Percentiles rank a stretch among this genome's conserved stretches.
These are phyloP conservation scores for Tenthredo distinguenda DNA, from an alignment of 2,888 invertebrate species.

Conservation along the genomic window DNA sequence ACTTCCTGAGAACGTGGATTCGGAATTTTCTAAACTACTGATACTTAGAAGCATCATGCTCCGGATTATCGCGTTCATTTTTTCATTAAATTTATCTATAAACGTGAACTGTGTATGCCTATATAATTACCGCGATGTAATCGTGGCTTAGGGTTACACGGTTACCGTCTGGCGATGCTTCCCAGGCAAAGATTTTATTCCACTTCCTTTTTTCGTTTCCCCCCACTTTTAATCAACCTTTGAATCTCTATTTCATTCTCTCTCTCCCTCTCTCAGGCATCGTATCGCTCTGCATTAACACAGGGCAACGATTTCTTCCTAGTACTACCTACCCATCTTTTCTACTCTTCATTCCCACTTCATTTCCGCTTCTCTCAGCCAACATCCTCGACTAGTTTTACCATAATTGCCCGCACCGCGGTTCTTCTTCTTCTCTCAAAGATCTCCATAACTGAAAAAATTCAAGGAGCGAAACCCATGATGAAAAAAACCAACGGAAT, in stretches of 20 bases:
- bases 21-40: background rate
- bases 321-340: background rate
- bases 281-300: conserved; percentile 1
- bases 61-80: background rate
- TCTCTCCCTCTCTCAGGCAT: background rate
- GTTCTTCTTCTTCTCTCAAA: background rate
- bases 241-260: conserved; percentile 26
- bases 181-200: conserved; percentile 39
- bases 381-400: background rate
- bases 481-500: background rate
- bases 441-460: background rate
- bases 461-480: too few relatives aligned
- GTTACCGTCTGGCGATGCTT: conserved; percentile 48
- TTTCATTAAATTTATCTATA: conserved; percentile 7
- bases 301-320: conserved; percentile 23
- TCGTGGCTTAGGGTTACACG: conserved; percentile 45
- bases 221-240: background rate
- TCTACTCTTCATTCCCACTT: conserved; percentile 6
- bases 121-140: conserved; percentile 47
- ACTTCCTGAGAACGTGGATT: background rate
- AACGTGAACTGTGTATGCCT: conserved; percentile 10
- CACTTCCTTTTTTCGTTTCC: conserved; percentile 28
- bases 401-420: conserved; percentile 4
- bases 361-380: conserved; percentile 36
- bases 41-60: background rate